Conservation (phyloP, 2,113 vertebrate species). For the Beaufortia kweichowensis region DNA sequence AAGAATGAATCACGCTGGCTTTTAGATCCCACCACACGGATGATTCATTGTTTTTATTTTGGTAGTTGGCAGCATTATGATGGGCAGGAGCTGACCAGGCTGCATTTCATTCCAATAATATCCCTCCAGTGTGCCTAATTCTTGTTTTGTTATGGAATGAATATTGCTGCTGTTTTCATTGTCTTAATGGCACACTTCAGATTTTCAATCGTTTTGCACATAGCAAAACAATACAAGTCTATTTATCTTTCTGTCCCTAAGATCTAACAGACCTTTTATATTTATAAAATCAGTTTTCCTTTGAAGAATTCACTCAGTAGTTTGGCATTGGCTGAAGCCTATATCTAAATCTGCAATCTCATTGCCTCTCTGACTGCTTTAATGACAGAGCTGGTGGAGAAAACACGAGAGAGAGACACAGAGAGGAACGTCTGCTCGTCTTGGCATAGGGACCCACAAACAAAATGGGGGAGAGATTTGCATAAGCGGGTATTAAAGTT, state of each 20-base stretch:
- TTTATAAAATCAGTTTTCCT: conserved; percentile 14
- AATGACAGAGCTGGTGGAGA: conserved; percentile 15
- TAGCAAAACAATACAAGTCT: neutral
- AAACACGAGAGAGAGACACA: conserved; percentile 11
- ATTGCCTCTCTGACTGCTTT: conserved; percentile 25
- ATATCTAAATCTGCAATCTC: conserved; percentile 26
- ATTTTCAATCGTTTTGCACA: neutral
- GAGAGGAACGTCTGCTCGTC: conserved; percentile 5
- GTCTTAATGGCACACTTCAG: neutral
- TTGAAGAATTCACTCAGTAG: conserved; percentile 13
- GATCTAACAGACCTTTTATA: conserved; percentile 3
- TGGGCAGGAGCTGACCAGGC: conserved; percentile 25
- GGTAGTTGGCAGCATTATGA: conserved; percentile 14
- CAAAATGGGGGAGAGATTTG: conserved; percentile 30
- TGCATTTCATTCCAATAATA: conserved; percentile 23
- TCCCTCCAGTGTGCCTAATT: conserved; percentile 32
- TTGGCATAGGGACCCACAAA: conserved; percentile 18
- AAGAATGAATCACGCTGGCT: conserved; percentile 33
- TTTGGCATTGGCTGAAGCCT: conserved; percentile 8
- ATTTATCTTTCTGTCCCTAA: conserved; percentile 1
- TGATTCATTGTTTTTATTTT: conserved; percentile 49
- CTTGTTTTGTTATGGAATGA: conserved; percentile 21
- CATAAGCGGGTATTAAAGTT: conserved; percentile 50
- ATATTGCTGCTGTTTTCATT: conserved; percentile 10
- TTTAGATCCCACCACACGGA: conserved; percentile 29